A percentile compares a stretch with the other conserved stretches of the same genome.
Conservation (phyloP, 2,888 invertebrate species). For the Bunonema sp. region DNA sequence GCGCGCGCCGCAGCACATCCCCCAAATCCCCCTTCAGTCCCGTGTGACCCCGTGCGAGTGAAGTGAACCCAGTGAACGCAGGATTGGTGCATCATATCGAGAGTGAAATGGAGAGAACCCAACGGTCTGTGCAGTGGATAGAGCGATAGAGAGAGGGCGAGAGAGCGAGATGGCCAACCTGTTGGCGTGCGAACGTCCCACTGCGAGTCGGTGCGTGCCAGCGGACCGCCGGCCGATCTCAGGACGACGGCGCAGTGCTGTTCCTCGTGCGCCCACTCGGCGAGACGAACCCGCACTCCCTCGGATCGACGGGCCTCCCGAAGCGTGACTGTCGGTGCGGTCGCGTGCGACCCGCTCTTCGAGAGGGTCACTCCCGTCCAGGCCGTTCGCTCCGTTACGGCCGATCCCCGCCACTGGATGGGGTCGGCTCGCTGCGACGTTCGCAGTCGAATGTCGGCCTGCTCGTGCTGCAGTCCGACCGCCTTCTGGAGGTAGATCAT, state of each 20-base stretch:
- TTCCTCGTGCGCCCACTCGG: constrained; percentile 22
- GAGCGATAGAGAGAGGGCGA: too few relatives aligned
- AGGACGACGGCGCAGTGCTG: constrained; percentile 37
- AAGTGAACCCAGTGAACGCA: too few relatives aligned
- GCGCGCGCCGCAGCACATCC: too few relatives aligned
- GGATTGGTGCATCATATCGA: too few relatives aligned
- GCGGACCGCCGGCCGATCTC: too few relatives aligned
- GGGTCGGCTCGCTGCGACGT: not conserved
- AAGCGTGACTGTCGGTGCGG: not conserved
- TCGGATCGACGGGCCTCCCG: constrained; percentile 2
- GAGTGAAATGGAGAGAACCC: too few relatives aligned
- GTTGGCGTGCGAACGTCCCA: too few relatives aligned
- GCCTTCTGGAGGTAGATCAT: constrained; percentile 4
- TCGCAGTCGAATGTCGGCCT: constrained; percentile 7
- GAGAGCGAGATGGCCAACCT: too few relatives aligned
- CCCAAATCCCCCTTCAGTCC: too few relatives aligned
- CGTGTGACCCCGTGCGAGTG: too few relatives aligned
- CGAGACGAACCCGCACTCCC: constrained; percentile 8
- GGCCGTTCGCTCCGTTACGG: not conserved
- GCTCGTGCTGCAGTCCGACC: constrained; percentile 8
- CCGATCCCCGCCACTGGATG: not conserved
- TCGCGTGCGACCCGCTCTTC: constrained; percentile 3
- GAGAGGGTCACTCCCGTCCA: not conserved
- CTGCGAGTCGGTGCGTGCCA: too few relatives aligned
- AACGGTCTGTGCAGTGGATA: too few relatives aligned